Conservation (phyloP, 2,888 invertebrate genomes). For the Nymphalis c-album region DNA sequence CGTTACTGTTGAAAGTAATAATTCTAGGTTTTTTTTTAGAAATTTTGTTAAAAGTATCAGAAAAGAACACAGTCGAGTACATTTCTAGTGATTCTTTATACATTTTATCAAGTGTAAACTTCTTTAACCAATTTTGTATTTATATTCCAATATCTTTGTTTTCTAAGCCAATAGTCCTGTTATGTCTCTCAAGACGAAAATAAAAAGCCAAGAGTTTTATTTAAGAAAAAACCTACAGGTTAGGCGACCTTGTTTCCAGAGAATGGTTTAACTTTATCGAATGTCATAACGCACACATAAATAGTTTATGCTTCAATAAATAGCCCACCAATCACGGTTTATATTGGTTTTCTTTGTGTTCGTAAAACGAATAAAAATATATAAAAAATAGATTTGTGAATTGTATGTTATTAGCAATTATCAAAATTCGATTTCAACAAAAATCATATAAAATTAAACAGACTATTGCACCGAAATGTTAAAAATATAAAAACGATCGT, state of each 20-base stretch:
- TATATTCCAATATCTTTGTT: constrained; percentile 29
- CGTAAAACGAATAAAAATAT: not conserved
- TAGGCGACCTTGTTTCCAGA: constrained; percentile 36
- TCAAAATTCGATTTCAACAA: not conserved
- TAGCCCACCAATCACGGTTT: constrained; percentile 6
- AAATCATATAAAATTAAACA: not conserved
- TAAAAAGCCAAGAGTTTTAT: constrained; percentile 36
- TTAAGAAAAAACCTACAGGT: constrained; percentile 30
- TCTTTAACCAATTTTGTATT: constrained; percentile 30
- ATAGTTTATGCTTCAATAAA: constrained; percentile 23
- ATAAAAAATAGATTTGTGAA: not conserved
- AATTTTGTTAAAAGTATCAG: too few relatives aligned
- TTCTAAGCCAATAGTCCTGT: constrained; percentile 32
- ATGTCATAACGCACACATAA: constrained; percentile 12
- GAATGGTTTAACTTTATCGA: constrained; percentile 24
- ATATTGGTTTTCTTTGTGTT: not conserved
- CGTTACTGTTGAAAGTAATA: not conserved
- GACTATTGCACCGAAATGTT: constrained; percentile 11
- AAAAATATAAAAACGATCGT: constrained; percentile 10
- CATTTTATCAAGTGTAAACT: constrained; percentile 31
- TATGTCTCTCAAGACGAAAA: constrained; percentile 36
- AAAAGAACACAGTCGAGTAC: not conserved
- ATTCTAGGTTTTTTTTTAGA: too few relatives aligned
- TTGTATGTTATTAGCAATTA: not conserved
- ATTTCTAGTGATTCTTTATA: constrained; percentile 27